Conservation (phyloP, 1,140 invertebrate species). For the Heterodera schachtii region DNA sequence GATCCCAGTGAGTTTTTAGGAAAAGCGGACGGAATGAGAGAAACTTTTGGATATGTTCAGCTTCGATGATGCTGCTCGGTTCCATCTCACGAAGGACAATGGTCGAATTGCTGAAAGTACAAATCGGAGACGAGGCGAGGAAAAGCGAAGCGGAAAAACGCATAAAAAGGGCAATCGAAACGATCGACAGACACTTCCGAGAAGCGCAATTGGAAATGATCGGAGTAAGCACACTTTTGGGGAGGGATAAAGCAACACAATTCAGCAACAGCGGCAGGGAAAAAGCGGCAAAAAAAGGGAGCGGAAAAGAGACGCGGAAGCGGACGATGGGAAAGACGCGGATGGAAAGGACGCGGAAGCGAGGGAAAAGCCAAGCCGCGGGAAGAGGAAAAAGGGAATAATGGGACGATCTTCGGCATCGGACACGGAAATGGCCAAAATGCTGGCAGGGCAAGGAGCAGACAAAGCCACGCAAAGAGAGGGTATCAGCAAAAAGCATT, state of each 20-base stretch:
- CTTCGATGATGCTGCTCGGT: constrained; percentile 60
- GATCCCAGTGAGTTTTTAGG: constrained; percentile 37
- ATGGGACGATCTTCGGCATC: not conserved
- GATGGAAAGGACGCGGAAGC: not conserved
- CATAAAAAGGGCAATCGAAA: constrained; percentile 59
- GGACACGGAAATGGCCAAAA: not conserved
- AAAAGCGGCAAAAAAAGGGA: not conserved
- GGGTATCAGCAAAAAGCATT: not conserved
- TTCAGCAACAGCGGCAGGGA: not conserved
- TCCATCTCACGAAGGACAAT: constrained; percentile 57
- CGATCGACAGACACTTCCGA: constrained; percentile 63
- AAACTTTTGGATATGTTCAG: constrained; percentile 45
- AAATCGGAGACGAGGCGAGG: constrained; percentile 62
- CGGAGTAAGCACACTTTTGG: not conserved
- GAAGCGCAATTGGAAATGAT: constrained; percentile 33
- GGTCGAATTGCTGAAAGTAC: constrained; percentile 53
- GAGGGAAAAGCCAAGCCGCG: not conserved
- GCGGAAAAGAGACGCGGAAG: constrained; percentile 12
- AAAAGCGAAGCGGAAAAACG: constrained; percentile 57
- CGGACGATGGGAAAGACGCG: not conserved
- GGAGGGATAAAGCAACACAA: not conserved
- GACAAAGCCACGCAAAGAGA: not conserved
- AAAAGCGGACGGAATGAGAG: not conserved
- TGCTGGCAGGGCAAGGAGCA: not conserved
- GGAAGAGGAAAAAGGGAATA: not conserved